phyloP scores from a whole-genome alignment of 2,113 vertebrate species.

The Parotia lawesii region DNA sequence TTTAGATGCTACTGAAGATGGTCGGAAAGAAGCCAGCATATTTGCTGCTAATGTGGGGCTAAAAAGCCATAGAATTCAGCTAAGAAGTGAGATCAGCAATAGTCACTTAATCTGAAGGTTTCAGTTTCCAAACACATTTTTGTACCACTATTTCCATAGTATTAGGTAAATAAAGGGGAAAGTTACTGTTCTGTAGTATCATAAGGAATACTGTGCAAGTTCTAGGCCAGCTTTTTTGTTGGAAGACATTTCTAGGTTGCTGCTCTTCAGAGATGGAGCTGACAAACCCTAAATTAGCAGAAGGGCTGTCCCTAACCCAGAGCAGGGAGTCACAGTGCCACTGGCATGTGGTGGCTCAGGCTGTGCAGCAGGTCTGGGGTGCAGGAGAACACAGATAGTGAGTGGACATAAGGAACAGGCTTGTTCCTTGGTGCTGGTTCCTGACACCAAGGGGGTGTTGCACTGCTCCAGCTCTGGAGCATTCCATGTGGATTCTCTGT shows the following conservation, averaged over 20 bases:
- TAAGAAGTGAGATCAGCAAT: not conserved
- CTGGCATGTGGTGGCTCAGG: not conserved
- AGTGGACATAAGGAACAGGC: not conserved
- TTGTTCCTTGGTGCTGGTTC: not conserved
- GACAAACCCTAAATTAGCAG: accelerated
- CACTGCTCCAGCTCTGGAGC: not conserved
- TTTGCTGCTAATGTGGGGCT: not conserved
- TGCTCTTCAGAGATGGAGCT: not conserved
- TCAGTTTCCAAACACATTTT: not conserved
- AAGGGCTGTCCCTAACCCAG: not conserved
- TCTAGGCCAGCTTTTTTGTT: not conserved
- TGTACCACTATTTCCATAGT: not conserved
- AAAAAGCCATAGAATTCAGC: not conserved
- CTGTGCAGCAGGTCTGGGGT: not conserved
- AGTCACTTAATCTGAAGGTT: not conserved
- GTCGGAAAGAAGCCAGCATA: not conserved
- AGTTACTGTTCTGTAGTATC: not conserved
- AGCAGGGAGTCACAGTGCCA: not conserved
- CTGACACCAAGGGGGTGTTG: not conserved
- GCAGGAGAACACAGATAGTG: not conserved
- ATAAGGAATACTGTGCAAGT: not conserved
- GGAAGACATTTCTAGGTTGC: not conserved
- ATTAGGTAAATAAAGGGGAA: not conserved
- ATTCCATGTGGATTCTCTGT: not conserved
- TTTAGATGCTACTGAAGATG: not conserved